Evolutionary conservation across 2,888 invertebrate genomes (phyloP).

Genomic region (Laspeyria flexula): DNA sequence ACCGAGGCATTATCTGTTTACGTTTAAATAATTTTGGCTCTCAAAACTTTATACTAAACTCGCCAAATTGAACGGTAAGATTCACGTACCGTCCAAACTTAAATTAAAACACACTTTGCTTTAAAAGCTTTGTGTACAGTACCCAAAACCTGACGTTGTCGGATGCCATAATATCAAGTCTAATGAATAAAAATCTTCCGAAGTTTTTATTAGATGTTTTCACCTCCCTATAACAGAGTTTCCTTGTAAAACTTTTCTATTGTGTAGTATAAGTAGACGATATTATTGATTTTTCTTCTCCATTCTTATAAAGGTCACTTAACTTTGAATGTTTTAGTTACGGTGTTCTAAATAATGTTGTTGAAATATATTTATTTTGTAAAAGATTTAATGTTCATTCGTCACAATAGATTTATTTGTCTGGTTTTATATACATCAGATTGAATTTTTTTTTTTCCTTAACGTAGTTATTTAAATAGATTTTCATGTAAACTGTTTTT

Average conservation of each 20-base stretch:
- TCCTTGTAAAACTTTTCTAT: conserved; percentile 41
- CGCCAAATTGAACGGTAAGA: conserved; percentile 25
- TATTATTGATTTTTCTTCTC: conserved; percentile 38
- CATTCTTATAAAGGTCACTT: conserved; percentile 28
- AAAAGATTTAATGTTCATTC: too few relatives aligned
- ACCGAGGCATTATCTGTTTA: conserved; percentile 22
- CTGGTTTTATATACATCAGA: too few relatives aligned
- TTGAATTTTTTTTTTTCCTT: too few relatives aligned
- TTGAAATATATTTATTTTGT: not conserved
- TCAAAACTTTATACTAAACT: conserved; percentile 30
- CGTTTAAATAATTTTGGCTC: conserved; percentile 19
- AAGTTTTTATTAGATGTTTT: conserved; percentile 54
- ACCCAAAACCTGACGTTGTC: conserved; percentile 24
- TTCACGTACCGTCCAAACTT: conserved; percentile 23
- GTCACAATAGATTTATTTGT: too few relatives aligned
- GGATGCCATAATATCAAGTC: conserved; percentile 42
- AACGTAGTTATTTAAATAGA: too few relatives aligned
- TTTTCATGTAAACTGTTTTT: too few relatives aligned
- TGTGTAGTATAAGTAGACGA: conserved; percentile 40
- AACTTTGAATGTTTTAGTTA: conserved; percentile 28
- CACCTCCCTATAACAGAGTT: conserved; percentile 39
- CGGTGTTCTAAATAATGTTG: not conserved
- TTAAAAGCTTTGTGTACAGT: conserved; percentile 22
- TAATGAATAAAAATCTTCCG: conserved; percentile 53
- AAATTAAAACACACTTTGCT: conserved; percentile 36